A percentile compares a stretch with the other conserved stretches of the same genome.
These are phyloP conservation scores for Polietes domitor DNA, from an alignment of 2,888 invertebrate genomes.

Conservation along the genomic window DNA sequence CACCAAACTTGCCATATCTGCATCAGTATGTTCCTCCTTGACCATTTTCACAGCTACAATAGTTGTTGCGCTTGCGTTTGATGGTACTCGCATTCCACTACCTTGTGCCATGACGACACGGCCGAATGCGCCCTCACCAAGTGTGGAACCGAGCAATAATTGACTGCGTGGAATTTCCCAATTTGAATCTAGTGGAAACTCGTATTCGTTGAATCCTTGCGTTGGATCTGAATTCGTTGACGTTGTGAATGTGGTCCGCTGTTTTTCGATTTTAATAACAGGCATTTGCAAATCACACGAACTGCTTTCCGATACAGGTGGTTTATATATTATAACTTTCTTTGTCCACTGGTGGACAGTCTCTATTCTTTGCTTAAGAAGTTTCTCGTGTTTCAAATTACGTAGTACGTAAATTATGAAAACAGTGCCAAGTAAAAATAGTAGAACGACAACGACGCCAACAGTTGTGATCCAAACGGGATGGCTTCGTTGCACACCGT, in stretches of 20 bases:
- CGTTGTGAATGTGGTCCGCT: conserved; percentile 87
- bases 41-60: conserved; percentile 99
- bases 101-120: conserved; percentile 96
- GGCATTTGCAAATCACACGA: conserved; percentile 84
- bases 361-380: conserved; percentile 90
- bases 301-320: conserved; percentile 80
- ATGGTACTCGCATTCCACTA: conserved; percentile 80
- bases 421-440: conserved; percentile 79
- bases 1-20: conserved; percentile 97
- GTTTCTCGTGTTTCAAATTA: conserved; percentile 88
- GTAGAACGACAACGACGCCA: conserved; percentile 82
- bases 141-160: conserved; percentile 88
- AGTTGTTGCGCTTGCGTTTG: conserved; percentile 76
- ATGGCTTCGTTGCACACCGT: conserved; percentile 80
- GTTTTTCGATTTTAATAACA: conserved; percentile 94
- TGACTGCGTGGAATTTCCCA: conserved; percentile 96
- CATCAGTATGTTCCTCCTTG: conserved; percentile 98
- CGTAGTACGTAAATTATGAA: conserved; percentile 85
- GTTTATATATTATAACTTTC: conserved; percentile 93
- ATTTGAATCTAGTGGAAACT: conserved; percentile 95
- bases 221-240: conserved; percentile 83
- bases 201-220: conserved; percentile 92
- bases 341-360: conserved; percentile 95
- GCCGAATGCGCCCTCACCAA: conserved; percentile 99
- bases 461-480: conserved; percentile 84